A percentile compares a stretch with the other conserved stretches of the same genome.
Evolutionary conservation across 2,888 invertebrate species (phyloP).

Genomic region (Cloeon dipterum): DNA sequence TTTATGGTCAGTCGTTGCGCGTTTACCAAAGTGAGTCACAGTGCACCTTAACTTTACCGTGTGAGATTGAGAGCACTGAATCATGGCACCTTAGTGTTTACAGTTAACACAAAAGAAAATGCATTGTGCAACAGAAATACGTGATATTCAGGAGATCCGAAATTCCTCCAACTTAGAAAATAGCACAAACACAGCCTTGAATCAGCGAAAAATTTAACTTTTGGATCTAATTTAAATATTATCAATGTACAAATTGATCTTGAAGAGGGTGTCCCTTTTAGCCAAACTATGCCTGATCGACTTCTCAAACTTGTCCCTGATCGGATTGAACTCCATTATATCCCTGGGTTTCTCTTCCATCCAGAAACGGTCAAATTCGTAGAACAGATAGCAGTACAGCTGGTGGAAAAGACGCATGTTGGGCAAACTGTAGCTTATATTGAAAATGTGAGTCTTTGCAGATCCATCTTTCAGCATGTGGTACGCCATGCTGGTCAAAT

Average conservation of each 20-base stretch:
- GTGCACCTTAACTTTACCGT: too few relatives aligned
- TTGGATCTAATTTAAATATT: conserved; percentile 28
- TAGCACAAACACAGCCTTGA: too few relatives aligned
- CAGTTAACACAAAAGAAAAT: too few relatives aligned
- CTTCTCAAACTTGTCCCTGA: conserved; percentile 65
- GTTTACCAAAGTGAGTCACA: too few relatives aligned
- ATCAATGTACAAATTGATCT: conserved; percentile 57
- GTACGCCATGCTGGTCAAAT: conserved; percentile 78
- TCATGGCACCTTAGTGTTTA: too few relatives aligned
- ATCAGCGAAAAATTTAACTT: too few relatives aligned
- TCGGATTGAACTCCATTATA: conserved; percentile 87
- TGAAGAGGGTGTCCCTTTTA: conserved; percentile 45
- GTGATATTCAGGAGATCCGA: too few relatives aligned
- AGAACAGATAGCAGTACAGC: conserved; percentile 82
- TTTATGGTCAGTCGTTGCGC: too few relatives aligned
- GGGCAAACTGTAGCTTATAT: conserved; percentile 41
- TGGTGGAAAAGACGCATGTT: conserved; percentile 62
- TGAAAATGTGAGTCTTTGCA: conserved; percentile 81
- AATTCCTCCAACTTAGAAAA: too few relatives aligned
- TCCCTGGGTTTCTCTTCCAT: conserved; percentile 70
- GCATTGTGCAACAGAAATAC: too few relatives aligned
- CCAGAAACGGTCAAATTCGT: conserved; percentile 91
- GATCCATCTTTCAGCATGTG: conserved; percentile 54
- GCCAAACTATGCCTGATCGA: conserved; percentile 40
- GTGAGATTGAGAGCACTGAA: too few relatives aligned